Conservation (phyloP, 2,113 vertebrate species). For the Dipodomys ordii region DNA sequence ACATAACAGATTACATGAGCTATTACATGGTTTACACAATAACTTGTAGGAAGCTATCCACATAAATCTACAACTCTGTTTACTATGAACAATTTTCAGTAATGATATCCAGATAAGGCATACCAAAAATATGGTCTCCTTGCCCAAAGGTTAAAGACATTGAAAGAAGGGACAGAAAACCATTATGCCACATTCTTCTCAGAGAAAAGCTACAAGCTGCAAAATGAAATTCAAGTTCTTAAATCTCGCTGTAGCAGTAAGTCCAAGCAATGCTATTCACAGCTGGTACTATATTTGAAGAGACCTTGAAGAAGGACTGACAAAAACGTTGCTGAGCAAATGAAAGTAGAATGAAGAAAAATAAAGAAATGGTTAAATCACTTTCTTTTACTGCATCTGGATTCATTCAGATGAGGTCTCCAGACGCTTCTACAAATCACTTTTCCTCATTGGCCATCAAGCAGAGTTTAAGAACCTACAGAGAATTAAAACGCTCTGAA, state of each 20-base stretch:
- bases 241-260: not conserved
- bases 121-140: not conserved
- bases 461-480: conserved; percentile 57
- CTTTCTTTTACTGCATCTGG: conserved; percentile 25
- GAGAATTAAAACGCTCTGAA: conserved; percentile 68
- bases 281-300: not conserved
- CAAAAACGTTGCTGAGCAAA: not conserved
- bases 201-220: not conserved
- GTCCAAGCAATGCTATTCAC: not conserved
- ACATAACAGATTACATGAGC: not conserved
- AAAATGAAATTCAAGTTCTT: conserved; percentile 12
- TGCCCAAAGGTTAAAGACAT: not conserved
- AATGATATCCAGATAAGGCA: not conserved
- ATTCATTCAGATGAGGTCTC: conserved; percentile 31
- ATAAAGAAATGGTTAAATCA: not conserved
- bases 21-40: not conserved
- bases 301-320: not conserved
- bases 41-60: not conserved
- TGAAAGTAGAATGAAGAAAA: conserved; percentile 2
- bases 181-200: not conserved
- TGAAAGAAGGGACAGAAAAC: not conserved
- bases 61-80: not conserved
- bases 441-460: conserved; percentile 38
- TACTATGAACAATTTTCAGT: not conserved
- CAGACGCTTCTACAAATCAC: conserved; percentile 54